Percentiles rank a stretch among this genome's conserved stretches.
Evolutionary conservation across 2,888 invertebrate genomes (phyloP).

Genomic region (Papilio gigon): DNA sequence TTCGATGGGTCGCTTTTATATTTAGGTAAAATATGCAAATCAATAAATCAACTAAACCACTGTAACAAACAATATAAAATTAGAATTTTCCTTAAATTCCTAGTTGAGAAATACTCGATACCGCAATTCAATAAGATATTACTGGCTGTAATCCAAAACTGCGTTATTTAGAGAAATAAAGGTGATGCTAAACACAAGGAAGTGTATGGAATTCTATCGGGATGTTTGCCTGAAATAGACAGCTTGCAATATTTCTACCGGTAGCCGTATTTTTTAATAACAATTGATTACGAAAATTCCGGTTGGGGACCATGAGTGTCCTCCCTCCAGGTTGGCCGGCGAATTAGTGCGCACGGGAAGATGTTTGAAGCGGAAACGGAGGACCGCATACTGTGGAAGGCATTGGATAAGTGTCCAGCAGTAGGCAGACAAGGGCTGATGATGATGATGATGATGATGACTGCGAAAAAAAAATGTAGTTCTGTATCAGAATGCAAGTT

Average conservation of each 20-base stretch:
- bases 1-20: background rate
- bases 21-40: background rate
- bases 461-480: too few species aligned
- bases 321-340: too few species aligned
- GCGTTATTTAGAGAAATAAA: slow-evolving; percentile 17
- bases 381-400: too few species aligned
- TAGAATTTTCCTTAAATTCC: background rate
- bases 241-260: background rate
- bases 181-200: slow-evolving; percentile 21
- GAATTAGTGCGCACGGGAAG: too few species aligned
- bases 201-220: slow-evolving; percentile 27
- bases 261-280: background rate
- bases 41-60: background rate
- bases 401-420: too few species aligned
- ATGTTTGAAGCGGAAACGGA: too few species aligned
- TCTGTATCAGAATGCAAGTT: too few species aligned
- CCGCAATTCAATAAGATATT: background rate
- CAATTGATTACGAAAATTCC: background rate
- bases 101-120: background rate
- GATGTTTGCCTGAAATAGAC: slow-evolving; percentile 14
- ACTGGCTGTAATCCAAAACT: slow-evolving; percentile 8
- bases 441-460: too few species aligned
- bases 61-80: background rate
- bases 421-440: too few species aligned
- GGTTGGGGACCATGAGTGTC: too few species aligned